Base-by-base conservation (phyloP, 2,888 invertebrate species). In the Neria commutata region DNA sequence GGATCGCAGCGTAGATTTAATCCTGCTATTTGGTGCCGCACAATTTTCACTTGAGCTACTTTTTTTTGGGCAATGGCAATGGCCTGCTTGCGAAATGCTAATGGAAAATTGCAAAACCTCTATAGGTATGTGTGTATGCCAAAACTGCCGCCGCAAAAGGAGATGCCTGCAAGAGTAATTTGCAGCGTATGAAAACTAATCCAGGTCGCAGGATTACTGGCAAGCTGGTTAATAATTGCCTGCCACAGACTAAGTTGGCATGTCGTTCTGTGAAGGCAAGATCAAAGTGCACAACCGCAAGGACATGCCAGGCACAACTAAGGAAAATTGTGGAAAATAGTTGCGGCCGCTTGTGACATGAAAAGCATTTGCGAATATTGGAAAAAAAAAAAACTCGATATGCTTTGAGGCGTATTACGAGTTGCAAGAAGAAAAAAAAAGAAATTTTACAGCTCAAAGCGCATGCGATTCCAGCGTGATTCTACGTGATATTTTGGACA, bases 221-320 rank as follows among this genome's bases (percentile, higher is more conserved):
- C 19, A 14, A 6, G 67, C 51, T 26, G 21, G 48, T 65, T 68
- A 68, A 64, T 72, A 64, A 67, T 68, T 68, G 72, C 67, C 67
- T 64, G 65, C 47, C 63, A 71, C 69, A 73, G 69, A 71, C 71
- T 64, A n/a, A n/a, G n/a, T n/a, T n/a, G n/a, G n/a, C n/a, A n/a
- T n/a, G 21, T 19, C 14, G 19, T 14, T 11, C 5, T 19, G 6
- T 42, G 42, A 17, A 42, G 37, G 42, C 5, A 21, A 42, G 42
- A 42, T 42, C 42, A 42, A 42, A 42, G 42, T 42, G 37, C n/a
- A 21, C 21, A 42, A 42, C 42, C 42, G 17, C 3, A 42, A 19
- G n/a, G n/a, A n/a, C n/a, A n/a, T n/a, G n/a, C n/a, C n/a, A n/a
- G n/a, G n/a, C n/a, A n/a, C n/a, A n/a, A n/a, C n/a, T n/a, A n/a